phyloP scores from a whole-genome alignment of 2,888 invertebrate genomes.

The Choristoneura rosaceana region DNA sequence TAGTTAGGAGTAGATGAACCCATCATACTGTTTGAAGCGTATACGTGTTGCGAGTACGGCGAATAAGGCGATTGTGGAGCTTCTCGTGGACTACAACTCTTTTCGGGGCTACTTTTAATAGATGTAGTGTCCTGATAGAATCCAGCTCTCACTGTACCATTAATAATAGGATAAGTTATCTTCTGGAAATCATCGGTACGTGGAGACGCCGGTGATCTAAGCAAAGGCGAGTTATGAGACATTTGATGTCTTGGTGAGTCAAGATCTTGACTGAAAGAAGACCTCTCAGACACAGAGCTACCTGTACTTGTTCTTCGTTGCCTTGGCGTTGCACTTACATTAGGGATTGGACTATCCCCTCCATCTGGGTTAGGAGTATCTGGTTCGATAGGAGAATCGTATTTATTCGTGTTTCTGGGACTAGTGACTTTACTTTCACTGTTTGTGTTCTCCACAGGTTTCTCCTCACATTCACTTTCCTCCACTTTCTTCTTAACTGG shows the following conservation, averaged over 20 bases:
- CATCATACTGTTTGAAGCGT: constrained; percentile 69
- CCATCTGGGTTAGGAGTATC: constrained; percentile 76
- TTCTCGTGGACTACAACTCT: constrained; percentile 92
- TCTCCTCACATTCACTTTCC: constrained; percentile 79
- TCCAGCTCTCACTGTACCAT: constrained; percentile 93
- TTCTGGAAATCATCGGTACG: constrained; percentile 89
- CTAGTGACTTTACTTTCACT: constrained; percentile 62
- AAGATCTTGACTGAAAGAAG: constrained; percentile 91
- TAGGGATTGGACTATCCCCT: constrained; percentile 74
- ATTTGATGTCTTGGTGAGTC: constrained; percentile 91
- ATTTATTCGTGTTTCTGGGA: constrained; percentile 67
- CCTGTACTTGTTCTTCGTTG: constrained; percentile 91
- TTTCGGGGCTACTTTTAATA: constrained; percentile 93
- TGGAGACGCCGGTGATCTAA: constrained; percentile 92
- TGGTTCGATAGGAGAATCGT: constrained; percentile 74
- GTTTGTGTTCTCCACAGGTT: constrained; percentile 61
- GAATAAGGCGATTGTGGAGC: constrained; percentile 85
- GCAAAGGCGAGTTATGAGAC: constrained; percentile 89
- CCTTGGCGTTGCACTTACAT: constrained; percentile 71
- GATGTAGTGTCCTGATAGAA: constrained; percentile 96
- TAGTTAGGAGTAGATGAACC: constrained; percentile 75
- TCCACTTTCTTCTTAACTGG: constrained; percentile 86
- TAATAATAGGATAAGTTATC: constrained; percentile 90
- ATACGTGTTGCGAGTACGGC: constrained; percentile 79
- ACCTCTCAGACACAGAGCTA: constrained; percentile 91